Evolutionary conservation across 30 jellyfish, hydroid and myxozoan species (phyloP).

Genomic region (Aurelia sp.): DNA sequence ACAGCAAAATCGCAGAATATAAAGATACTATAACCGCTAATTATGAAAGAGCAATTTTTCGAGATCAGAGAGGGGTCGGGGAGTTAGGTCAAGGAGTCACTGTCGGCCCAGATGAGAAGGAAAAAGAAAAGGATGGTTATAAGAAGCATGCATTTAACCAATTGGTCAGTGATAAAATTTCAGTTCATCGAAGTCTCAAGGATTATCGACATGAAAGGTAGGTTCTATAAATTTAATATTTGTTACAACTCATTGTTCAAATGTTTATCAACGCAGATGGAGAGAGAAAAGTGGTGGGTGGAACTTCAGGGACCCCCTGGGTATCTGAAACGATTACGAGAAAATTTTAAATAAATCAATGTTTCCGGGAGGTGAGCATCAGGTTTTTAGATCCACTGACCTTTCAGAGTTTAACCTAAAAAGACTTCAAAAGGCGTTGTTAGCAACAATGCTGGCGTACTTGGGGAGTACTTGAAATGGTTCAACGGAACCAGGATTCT

Average conservation of each 20-base stretch:
- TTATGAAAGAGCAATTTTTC: constrained; percentile 65
- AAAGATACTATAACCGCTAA: constrained; percentile 58
- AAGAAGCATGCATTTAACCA: constrained; percentile 96
- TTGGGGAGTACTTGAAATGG: too few species aligned
- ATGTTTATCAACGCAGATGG: background rate
- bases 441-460: too few species aligned
- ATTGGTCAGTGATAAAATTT: constrained; percentile 88
- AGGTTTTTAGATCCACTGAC: too few species aligned
- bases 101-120: constrained; percentile 84
- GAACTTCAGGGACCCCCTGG: too few species aligned
- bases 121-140: constrained; percentile 92
- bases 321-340: too few species aligned
- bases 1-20: background rate
- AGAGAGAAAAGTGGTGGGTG: background rate
- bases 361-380: too few species aligned
- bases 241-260: background rate
- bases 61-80: constrained; percentile 81
- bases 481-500: too few species aligned
- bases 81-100: constrained; percentile 92
- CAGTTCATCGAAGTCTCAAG: constrained; percentile 93
- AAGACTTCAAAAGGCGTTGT: too few species aligned
- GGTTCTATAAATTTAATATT: constrained; percentile 2
- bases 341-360: too few species aligned
- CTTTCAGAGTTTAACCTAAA: too few species aligned
- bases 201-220: constrained; percentile 92